Conservation (phyloP, 2,113 vertebrate species). For the Donacobius atricapilla region DNA sequence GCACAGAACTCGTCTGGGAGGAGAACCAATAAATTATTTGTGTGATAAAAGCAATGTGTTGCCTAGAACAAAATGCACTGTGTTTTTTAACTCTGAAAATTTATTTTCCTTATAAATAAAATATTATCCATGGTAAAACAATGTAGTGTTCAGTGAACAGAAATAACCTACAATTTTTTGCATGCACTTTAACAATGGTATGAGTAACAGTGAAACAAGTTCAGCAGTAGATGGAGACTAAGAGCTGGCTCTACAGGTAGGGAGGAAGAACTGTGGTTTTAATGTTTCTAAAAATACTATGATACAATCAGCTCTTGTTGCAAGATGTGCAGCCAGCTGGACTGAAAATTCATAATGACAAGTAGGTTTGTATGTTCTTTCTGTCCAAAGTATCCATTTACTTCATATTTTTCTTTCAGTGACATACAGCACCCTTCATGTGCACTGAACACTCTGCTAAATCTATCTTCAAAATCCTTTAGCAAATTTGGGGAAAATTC, state of each 20-base stretch:
- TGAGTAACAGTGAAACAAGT: constrained; percentile 76
- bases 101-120: constrained; percentile 85
- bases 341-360: neutral
- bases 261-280: neutral
- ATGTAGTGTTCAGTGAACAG: constrained; percentile 73
- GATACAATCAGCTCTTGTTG: neutral
- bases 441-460: neutral
- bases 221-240: constrained; percentile 72
- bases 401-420: neutral
- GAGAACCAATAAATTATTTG: constrained; percentile 84
- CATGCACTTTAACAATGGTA: constrained; percentile 75
- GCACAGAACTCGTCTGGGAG: constrained; percentile 65
- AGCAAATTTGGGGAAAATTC: neutral
- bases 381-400: neutral
- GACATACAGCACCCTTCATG: neutral
- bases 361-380: neutral
- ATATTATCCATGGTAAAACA: constrained; percentile 75
- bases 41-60: constrained; percentile 81
- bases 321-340: neutral
- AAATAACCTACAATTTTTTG: constrained; percentile 78
- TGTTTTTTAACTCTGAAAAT: constrained; percentile 80
- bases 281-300: neutral
- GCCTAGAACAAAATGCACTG: constrained; percentile 82
- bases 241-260: constrained; percentile 67
- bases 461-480: neutral